Percentiles rank a stretch among this genome's conserved stretches.
These are phyloP conservation scores for Lysandra coridon DNA, from an alignment of 2,888 invertebrate genomes.

Conservation along the genomic window DNA sequence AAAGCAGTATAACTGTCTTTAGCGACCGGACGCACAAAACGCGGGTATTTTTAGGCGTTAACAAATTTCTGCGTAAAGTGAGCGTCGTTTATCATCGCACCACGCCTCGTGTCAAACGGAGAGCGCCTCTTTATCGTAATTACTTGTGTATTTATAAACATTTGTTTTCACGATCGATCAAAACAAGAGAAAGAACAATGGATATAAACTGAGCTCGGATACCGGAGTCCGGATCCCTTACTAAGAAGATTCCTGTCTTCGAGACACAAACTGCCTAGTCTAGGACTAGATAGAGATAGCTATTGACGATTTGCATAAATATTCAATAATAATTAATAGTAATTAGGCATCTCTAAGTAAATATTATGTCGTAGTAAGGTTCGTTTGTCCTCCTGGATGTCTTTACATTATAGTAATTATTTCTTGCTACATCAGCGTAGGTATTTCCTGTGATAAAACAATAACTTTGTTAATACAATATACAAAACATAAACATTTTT, in stretches of 20 bases:
- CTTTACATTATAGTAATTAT: background rate
- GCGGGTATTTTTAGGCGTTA: slow-evolving; percentile 25
- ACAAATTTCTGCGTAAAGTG: slow-evolving; percentile 14
- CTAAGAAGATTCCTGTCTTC: no score
- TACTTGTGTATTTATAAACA: slow-evolving; percentile 11
- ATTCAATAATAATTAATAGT: no score
- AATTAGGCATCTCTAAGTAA: no score
- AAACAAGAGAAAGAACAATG: background rate
- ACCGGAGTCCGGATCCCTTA: no score
- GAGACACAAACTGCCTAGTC: no score
- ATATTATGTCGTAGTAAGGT: no score
- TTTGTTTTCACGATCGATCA: background rate
- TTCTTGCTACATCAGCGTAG: background rate
- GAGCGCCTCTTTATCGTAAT: background rate
- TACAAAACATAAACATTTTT: slow-evolving; percentile 12
- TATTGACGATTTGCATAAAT: no score
- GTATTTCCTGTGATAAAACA: slow-evolving; percentile 3
- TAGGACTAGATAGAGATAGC: no score
- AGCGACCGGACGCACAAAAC: slow-evolving; percentile 19
- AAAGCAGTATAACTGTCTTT: slow-evolving; percentile 22
- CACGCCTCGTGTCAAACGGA: slow-evolving; percentile 17
- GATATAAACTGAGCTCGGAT: background rate
- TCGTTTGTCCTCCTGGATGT: background rate
- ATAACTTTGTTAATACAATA: slow-evolving; percentile 6
- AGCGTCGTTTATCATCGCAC: slow-evolving; percentile 16